Conservation (phyloP, 2,113 vertebrate genomes). For the mouse (Mus musculus) region GRCm39 chr10:26360001-26360500, state of each 20-base stretch:
- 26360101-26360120: background rate
- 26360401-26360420: constrained; percentile 62
- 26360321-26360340: constrained; percentile 35
- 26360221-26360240: background rate
- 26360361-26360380: constrained; percentile 69
- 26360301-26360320: constrained; percentile 65
- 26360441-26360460: constrained; percentile 74
- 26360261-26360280: constrained; percentile 32
- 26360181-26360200: constrained; percentile 16
- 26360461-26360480: constrained; percentile 70
- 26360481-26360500: constrained; percentile 80
- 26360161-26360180: background rate
- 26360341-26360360: constrained; percentile 57
- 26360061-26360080: background rate
- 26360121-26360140: background rate
- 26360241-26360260: background rate
- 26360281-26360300: constrained; percentile 32
- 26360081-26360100: background rate
- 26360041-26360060: background rate
- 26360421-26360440: constrained; percentile 46
- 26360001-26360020: background rate
- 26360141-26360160: background rate
- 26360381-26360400: constrained; percentile 64
- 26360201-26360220: background rate
- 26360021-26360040: background rate